These are phyloP conservation scores for Bubo scandiacus DNA, from an alignment of 2,113 vertebrate species.

Conservation along the genomic window DNA sequence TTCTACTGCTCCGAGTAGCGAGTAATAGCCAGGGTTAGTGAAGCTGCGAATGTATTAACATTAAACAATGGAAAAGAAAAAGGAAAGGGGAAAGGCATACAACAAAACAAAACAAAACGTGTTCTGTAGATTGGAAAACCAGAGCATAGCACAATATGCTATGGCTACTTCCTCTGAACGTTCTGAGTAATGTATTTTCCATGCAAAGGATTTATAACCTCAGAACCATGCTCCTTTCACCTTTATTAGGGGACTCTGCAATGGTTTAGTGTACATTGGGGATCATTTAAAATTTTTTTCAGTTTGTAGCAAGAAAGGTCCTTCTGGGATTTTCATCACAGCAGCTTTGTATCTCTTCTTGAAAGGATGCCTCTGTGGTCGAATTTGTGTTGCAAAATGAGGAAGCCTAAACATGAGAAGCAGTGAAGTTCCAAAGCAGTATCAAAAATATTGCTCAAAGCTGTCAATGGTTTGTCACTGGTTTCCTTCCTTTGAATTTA, in stretches of 20 bases:
- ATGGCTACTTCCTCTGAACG: background rate
- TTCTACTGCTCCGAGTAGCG: background rate
- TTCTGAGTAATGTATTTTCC: background rate
- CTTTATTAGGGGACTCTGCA: background rate
- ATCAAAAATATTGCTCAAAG: background rate
- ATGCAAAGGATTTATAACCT: background rate
- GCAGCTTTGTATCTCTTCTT: background rate
- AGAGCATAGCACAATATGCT: background rate
- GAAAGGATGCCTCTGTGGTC: background rate
- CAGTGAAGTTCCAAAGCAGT: background rate
- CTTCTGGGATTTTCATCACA: background rate
- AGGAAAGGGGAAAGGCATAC: background rate
- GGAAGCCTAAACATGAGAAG: background rate
- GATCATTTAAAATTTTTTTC: background rate
- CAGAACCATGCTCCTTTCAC: background rate
- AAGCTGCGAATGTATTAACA: background rate
- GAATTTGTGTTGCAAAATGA: background rate
- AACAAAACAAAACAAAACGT: fast-evolving
- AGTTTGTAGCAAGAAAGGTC: background rate
- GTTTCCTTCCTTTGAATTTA: background rate
- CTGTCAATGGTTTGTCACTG: background rate
- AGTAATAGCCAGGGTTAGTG: background rate
- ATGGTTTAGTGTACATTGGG: background rate
- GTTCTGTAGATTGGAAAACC: background rate
- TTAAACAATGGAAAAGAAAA: background rate